Conservation (phyloP, 2,797 vertebrate species). For the Periophthalmus magnuspinnatus region DNA sequence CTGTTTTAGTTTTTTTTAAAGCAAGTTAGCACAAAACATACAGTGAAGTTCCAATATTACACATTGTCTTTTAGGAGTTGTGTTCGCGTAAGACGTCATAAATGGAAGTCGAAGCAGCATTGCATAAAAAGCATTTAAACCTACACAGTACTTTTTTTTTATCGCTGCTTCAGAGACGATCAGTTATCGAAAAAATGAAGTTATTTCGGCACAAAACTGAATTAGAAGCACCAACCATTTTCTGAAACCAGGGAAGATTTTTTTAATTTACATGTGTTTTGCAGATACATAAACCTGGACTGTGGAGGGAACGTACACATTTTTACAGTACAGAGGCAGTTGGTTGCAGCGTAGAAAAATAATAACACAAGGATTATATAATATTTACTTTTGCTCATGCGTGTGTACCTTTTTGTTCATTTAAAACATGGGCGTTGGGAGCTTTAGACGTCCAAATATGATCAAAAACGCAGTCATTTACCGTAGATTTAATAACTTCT, state of each 20-base stretch:
- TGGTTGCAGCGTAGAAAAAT: neutral
- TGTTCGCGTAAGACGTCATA: conserved; percentile 20
- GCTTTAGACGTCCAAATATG: neutral
- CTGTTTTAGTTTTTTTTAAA: neutral
- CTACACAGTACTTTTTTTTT: conserved; percentile 1
- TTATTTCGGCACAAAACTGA: conserved; percentile 2
- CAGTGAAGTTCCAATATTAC: conserved; percentile 5
- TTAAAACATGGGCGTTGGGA: neutral
- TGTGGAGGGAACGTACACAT: neutral
- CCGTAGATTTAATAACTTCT: neutral
- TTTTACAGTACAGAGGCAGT: neutral
- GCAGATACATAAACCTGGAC: neutral
- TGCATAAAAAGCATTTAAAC: conserved; percentile 34
- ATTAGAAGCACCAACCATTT: neutral
- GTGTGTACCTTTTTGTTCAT: neutral
- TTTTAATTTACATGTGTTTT: neutral
- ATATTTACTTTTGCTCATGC: conserved; percentile 2
- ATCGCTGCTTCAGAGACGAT: conserved; percentile 1
- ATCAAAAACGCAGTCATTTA: neutral
- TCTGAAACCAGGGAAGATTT: neutral
- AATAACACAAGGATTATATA: conserved; percentile 2
- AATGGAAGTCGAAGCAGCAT: conserved; percentile 16
- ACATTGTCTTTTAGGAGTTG: conserved; percentile 31
- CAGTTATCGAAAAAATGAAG: conserved; percentile 9
- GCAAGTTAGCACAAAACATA: conserved; percentile 15